Base-by-base conservation (phyloP, 2,797 vertebrate species). In the Caiman crocodilus region DNA sequence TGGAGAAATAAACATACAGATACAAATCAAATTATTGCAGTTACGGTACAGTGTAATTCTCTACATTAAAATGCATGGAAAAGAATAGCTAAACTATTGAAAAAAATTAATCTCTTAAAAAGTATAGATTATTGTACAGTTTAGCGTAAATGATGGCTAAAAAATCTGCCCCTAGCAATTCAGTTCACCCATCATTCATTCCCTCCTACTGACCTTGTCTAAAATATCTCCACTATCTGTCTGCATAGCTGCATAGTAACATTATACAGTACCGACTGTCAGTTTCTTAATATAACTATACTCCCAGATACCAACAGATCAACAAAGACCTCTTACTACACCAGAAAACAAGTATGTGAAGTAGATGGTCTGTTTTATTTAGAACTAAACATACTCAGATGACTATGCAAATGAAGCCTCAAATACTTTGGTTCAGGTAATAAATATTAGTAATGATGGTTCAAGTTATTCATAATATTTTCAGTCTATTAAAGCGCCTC, bases 241-340 rank as follows among this genome's bases (percentile, higher is more conserved):
- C 90, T 69, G 73, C 56, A 65, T 77, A 76, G 93, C 90, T 69
- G 73, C 56, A 65, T 77, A 76, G 93, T 92, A 94, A 96, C 79
- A 85, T 87, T 87, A 94, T 64, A 94, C 76, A 83, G 88, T 79
- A 90, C 14, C 67, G 76, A 85, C 21, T 13, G 61, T 58, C 73
- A 81, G 87, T 57, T 91, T 76, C 95, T 92, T 93, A 95, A 96
- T 94, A 96, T 85, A 97, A 94, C 85, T 42, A 12, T 74, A 79
- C 50, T 57, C 17, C 55, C 76, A 94, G 75, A 82, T 81, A 89
- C 63, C 82, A 85, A 75, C 74, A 50, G 75, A 84, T 2, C 77
- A 85, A 82, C 23, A 94, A 74, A 92, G 60, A 32, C 55, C 82
- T 78, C 64, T 50, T 25, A 28, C 76, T 59, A 78, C 59, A 26